Percentiles rank a stretch among this genome's conserved stretches.
Evolutionary conservation across 2,113 vertebrate species (phyloP).

Genomic region (Synodontis membranacea): DNA sequence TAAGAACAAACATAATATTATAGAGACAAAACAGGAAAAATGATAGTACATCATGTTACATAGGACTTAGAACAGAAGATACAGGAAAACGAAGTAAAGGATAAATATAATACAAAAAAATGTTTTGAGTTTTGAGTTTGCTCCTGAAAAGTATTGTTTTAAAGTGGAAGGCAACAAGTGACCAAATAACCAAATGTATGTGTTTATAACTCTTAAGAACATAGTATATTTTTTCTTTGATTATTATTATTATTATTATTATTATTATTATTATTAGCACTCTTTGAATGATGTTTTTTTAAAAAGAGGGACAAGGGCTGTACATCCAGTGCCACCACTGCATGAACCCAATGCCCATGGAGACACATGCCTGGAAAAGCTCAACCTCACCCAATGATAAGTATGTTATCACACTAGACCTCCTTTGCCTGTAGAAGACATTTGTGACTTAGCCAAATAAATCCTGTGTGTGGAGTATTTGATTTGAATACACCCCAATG

Average conservation of each 20-base stretch:
- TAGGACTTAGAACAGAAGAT: too few relatives aligned
- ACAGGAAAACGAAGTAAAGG: too few relatives aligned
- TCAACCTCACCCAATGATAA: background rate
- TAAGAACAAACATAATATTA: background rate
- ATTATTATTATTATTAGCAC: background rate
- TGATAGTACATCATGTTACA: background rate
- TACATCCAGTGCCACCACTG: background rate
- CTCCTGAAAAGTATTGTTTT: too few relatives aligned
- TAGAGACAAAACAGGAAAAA: background rate
- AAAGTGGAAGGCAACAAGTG: too few relatives aligned
- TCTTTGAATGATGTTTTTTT: background rate
- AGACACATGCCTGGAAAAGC: background rate
- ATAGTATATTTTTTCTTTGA: too few relatives aligned
- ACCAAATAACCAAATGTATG: too few relatives aligned
- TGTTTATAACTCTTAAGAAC: too few relatives aligned
- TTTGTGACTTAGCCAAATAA: background rate
- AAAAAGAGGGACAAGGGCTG: background rate
- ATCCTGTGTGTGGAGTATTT: background rate
- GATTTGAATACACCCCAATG: background rate
- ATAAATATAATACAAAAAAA: too few relatives aligned
- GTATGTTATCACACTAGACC: background rate
- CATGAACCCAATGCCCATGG: background rate
- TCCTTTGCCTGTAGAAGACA: background rate
- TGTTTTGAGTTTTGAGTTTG: too few relatives aligned
- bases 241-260: too few relatives aligned